Evolutionary conservation across 2,113 vertebrate genomes (phyloP).

Genomic region (Eolophus roseicapilla): DNA sequence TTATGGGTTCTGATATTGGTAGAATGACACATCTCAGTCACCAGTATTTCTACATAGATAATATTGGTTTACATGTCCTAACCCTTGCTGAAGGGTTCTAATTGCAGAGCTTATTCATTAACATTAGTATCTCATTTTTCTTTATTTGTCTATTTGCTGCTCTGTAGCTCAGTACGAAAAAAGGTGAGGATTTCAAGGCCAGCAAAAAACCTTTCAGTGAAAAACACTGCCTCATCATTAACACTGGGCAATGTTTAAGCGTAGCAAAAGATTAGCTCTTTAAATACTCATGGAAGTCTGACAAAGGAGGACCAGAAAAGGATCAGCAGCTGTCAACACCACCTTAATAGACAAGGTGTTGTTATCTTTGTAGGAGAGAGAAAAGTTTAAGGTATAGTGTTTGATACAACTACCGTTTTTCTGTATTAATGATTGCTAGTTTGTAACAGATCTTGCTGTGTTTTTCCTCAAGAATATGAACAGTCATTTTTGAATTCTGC

Average conservation of each 20-base stretch:
- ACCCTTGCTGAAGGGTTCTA: neutral
- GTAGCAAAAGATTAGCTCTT: conserved; percentile 50
- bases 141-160: neutral
- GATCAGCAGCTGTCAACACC: neutral
- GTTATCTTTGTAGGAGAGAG: neutral
- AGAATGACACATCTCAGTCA: neutral
- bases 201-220: neutral
- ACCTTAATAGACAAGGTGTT: neutral
- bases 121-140: neutral
- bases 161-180: neutral
- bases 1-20: neutral
- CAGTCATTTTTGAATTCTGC: neutral
- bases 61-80: neutral
- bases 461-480: neutral
- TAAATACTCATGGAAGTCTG: conserved; percentile 28
- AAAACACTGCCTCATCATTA: neutral
- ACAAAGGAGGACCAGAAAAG: neutral
- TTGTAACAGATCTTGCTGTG: neutral
- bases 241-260: neutral
- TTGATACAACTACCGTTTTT: neutral
- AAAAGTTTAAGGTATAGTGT: neutral
- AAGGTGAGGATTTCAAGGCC: conserved; percentile 20
- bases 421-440: neutral
- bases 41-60: neutral
- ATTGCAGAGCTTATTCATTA: neutral